Evolutionary conservation across 2,797 vertebrate genomes (phyloP), one percentile per base, ranked within the genome.

Genomic region (Columba guinea): DNA sequence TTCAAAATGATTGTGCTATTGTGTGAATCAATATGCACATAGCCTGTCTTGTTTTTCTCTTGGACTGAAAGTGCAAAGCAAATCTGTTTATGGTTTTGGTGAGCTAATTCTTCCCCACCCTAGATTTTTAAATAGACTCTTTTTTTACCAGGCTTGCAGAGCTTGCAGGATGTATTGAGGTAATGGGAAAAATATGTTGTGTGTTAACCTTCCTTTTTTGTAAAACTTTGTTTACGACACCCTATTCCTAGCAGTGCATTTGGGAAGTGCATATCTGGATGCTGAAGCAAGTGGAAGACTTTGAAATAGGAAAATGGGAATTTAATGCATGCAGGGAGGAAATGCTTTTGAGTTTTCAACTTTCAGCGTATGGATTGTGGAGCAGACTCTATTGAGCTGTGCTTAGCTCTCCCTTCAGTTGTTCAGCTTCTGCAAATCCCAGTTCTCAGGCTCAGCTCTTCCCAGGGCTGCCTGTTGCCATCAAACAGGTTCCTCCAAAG

Each of bases 71-170:
- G 90, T 90, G 95, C 81, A 93, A 94, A 96, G 93, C 93, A 96
- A 93, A 95, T 95, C 93, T 96, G 91, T 94, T 96, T 94, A 95
- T 95, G 92, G 94, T 97, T 95, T 95, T 93, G 84, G 81, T 96
- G 95, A 97, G 95, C 95, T 97, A 95, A 96, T 96, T 96, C 96
- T 92, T 93, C 94, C 88, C 96, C 94, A 92, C 96, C 88, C 93
- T 95, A 10, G 78, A 71, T 87, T 96, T 95, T 96, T 85, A 95
- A 95, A 92, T 80, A 93, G 91, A 90, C 84, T 93, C 78, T 90
- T 95, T 95, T 91, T 95, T 68, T 86, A 93, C 84, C 77, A 68
- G 10, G 77, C 77, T 93, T 88, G 86, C 83, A 51, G 62, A 74
- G 27, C 83, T 86, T 60, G 86, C 91, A 95, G 90, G 93, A 92